phyloP scores from a whole-genome alignment of 2,113 vertebrate species.

The Thermophis baileyi region DNA sequence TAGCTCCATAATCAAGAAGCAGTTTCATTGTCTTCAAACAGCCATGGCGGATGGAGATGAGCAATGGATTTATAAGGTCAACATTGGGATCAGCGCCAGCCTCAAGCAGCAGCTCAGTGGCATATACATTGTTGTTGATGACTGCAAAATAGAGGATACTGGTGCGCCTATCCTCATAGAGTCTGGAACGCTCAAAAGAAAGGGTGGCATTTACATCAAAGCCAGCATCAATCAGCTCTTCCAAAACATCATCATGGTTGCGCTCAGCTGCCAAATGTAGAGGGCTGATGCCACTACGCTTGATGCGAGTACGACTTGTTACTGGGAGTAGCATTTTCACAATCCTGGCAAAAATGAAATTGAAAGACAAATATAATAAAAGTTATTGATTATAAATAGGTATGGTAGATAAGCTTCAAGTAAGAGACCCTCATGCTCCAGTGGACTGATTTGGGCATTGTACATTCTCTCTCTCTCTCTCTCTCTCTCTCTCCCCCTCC shows the following conservation, averaged over 20 bases:
- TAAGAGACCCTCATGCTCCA: not conserved
- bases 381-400: not conserved
- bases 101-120: slow-evolving; percentile 77
- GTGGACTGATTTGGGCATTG: not conserved
- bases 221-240: slow-evolving; percentile 79
- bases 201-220: slow-evolving; percentile 86
- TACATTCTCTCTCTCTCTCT: too few species aligned
- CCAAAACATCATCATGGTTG: slow-evolving; percentile 80
- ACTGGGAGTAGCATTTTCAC: slow-evolving; percentile 82
- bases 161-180: slow-evolving; percentile 88
- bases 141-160: slow-evolving; percentile 86
- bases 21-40: slow-evolving; percentile 78
- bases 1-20: slow-evolving; percentile 85
- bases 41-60: slow-evolving; percentile 85
- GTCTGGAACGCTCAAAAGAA: slow-evolving; percentile 75
- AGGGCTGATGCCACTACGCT: slow-evolving; percentile 86
- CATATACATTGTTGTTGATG: slow-evolving; percentile 80
- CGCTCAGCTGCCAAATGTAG: slow-evolving; percentile 87
- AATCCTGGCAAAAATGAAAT: slow-evolving; percentile 70
- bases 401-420: not conserved
- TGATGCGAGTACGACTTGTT: slow-evolving; percentile 81
- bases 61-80: slow-evolving; percentile 85
- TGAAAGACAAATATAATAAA: not conserved
- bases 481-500: not conserved
- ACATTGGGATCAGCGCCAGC: slow-evolving; percentile 87